These are phyloP conservation scores for Saimiri boliviensis DNA, from an alignment of 2,113 vertebrate genomes.

Conservation along the genomic window DNA sequence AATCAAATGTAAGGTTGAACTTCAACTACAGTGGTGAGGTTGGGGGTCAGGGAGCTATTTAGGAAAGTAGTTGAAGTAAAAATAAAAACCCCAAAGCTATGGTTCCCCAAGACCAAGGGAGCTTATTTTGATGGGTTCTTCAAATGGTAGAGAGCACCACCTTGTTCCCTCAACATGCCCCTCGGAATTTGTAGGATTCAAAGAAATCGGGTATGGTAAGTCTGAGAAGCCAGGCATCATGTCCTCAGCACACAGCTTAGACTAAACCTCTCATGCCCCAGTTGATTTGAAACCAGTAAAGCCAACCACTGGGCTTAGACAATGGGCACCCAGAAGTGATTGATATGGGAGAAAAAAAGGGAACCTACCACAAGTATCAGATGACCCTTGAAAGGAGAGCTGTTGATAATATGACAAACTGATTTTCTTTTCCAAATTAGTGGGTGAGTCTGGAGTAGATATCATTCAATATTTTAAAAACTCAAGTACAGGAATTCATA, in stretches of 20 bases:
- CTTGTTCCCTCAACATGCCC: neutral
- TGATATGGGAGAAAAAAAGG: neutral
- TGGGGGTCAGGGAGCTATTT: neutral
- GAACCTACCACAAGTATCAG: neutral
- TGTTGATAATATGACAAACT: neutral
- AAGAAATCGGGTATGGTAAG: neutral
- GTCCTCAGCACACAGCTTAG: neutral
- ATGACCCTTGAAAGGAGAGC: neutral
- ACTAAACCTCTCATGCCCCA: neutral
- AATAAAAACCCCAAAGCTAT: neutral
- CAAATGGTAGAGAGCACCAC: neutral
- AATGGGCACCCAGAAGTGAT: neutral
- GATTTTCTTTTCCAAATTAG: neutral
- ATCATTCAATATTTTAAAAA: neutral
- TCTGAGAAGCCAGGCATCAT: neutral
- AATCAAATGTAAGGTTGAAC: neutral
- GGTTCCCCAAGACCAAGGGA: neutral
- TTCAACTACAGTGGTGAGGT: neutral
- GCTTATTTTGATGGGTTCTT: neutral
- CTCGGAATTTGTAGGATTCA: neutral
- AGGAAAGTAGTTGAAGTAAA: neutral
- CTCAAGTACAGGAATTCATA: neutral
- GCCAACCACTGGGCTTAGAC: neutral
- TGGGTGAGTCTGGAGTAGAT: neutral
- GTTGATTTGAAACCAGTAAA: neutral